These are phyloP conservation scores for Athalia circularis DNA, from an alignment of 2,888 invertebrate genomes.

Conservation along the genomic window DNA sequence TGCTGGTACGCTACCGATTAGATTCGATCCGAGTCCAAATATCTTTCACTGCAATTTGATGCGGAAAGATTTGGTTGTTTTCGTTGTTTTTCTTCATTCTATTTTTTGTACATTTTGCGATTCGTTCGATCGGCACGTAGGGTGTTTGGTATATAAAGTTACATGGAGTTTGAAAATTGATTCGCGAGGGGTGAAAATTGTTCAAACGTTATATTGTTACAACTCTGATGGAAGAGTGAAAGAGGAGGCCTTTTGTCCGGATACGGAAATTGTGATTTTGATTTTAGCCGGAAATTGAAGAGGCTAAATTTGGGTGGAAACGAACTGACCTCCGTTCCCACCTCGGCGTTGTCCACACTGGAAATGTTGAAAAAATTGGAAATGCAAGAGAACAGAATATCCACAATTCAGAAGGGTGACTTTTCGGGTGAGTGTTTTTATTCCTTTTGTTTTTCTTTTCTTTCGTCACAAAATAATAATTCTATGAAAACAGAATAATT, in stretches of 20 bases:
- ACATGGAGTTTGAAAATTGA: background rate
- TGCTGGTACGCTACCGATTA: background rate
- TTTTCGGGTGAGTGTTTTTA: conserved; percentile 82
- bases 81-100: background rate
- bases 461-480: no score
- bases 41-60: no score
- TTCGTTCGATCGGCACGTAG: background rate
- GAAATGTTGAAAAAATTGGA: conserved; percentile 90
- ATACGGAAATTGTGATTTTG: conserved; percentile 46
- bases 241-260: background rate
- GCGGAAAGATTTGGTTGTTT: background rate
- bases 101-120: background rate
- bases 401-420: conserved; percentile 86
- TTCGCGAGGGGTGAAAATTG: background rate
- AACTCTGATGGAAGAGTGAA: no score
- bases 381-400: conserved; percentile 90
- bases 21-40: background rate
- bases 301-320: conserved; percentile 91
- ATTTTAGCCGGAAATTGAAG: conserved; percentile 83
- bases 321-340: conserved; percentile 85
- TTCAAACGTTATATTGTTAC: no score
- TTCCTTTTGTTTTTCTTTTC: no score
- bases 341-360: conserved; percentile 86
- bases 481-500: no score
- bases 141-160: no score